Conservation (phyloP, 2,113 vertebrate genomes). For the Stegastes partitus region DNA sequence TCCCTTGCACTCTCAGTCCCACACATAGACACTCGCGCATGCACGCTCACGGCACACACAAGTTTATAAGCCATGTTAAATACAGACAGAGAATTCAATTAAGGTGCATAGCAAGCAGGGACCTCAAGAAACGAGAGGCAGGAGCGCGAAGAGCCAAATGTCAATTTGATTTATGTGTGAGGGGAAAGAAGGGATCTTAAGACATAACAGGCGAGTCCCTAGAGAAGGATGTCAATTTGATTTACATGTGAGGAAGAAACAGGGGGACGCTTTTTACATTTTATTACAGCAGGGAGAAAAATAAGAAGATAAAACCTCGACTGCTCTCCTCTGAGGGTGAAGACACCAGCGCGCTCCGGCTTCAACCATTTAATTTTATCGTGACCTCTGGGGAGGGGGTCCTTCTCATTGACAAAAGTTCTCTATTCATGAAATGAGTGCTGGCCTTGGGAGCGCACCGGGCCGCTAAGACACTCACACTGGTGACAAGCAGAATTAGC, state of each 20-base stretch:
- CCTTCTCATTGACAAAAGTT: slow-evolving; percentile 63
- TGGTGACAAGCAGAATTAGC: slow-evolving; percentile 62
- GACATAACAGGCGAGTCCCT: slow-evolving; percentile 61
- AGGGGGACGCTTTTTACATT: slow-evolving; percentile 52
- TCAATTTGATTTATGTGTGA: slow-evolving; percentile 76
- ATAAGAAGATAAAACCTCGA: slow-evolving; percentile 50
- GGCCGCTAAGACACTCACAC: slow-evolving; percentile 33
- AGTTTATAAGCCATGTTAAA: slow-evolving; percentile 56
- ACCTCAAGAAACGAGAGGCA: slow-evolving; percentile 48
- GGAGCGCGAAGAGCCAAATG: slow-evolving; percentile 29
- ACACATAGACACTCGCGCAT: neutral
- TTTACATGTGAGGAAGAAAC: slow-evolving; percentile 67
- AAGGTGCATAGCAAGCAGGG: slow-evolving; percentile 55
- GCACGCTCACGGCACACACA: neutral
- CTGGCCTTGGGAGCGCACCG: slow-evolving; percentile 44
- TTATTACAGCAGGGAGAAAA: slow-evolving; percentile 44
- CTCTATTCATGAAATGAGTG: slow-evolving; percentile 63
- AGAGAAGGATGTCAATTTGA: slow-evolving; percentile 62
- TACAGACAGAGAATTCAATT: slow-evolving; percentile 76
- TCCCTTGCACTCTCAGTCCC: slow-evolving; percentile 20
- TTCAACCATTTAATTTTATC: slow-evolving; percentile 69
- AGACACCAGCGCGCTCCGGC: slow-evolving; percentile 40
- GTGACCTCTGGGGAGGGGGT: slow-evolving; percentile 55
- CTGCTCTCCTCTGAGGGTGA: slow-evolving; percentile 39
- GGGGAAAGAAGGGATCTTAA: slow-evolving; percentile 59